Evolutionary conservation across 2,888 invertebrate genomes (phyloP).

Genomic region (Phengaris arion): DNA sequence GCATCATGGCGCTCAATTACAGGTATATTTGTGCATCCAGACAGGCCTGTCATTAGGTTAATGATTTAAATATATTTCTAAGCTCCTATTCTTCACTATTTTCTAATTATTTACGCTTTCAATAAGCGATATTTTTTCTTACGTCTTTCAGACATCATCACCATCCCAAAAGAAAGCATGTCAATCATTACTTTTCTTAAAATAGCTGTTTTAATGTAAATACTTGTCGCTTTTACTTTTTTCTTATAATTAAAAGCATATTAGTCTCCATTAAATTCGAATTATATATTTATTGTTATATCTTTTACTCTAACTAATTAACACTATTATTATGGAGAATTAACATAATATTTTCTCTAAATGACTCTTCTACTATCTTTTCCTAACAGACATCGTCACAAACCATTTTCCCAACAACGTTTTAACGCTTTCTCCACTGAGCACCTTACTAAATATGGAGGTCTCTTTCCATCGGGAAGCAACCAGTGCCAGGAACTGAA

Average conservation of each 20-base stretch:
- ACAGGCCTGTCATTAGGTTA: slow-evolving; percentile 15
- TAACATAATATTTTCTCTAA: slow-evolving; percentile 39
- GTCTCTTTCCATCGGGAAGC: slow-evolving; percentile 71
- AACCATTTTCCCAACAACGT: slow-evolving; percentile 77
- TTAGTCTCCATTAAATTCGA: neutral
- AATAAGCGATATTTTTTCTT: slow-evolving; percentile 52
- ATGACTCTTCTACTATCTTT: slow-evolving; percentile 62
- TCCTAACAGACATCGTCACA: slow-evolving; percentile 75
- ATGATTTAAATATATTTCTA: slow-evolving; percentile 4
- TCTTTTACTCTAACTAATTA: slow-evolving; percentile 21
- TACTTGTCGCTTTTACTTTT: slow-evolving; percentile 3
- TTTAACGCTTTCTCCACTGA: slow-evolving; percentile 77
- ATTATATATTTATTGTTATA: slow-evolving; percentile 8
- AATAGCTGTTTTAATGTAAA: slow-evolving; percentile 34
- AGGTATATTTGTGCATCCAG: slow-evolving; percentile 5
- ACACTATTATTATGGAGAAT: slow-evolving; percentile 30
- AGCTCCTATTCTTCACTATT: slow-evolving; percentile 21
- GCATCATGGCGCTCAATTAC: slow-evolving; percentile 4
- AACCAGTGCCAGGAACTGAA: slow-evolving; percentile 74
- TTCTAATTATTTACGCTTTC: slow-evolving; percentile 16
- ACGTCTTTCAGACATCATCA: slow-evolving; percentile 68
- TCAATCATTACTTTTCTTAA: slow-evolving; percentile 62
- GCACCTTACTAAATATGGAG: slow-evolving; percentile 73
- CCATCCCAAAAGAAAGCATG: slow-evolving; percentile 67
- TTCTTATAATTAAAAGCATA: neutral